Evolutionary conservation across 2,888 invertebrate species (phyloP).

Genomic region (Brenthis daphne): DNA sequence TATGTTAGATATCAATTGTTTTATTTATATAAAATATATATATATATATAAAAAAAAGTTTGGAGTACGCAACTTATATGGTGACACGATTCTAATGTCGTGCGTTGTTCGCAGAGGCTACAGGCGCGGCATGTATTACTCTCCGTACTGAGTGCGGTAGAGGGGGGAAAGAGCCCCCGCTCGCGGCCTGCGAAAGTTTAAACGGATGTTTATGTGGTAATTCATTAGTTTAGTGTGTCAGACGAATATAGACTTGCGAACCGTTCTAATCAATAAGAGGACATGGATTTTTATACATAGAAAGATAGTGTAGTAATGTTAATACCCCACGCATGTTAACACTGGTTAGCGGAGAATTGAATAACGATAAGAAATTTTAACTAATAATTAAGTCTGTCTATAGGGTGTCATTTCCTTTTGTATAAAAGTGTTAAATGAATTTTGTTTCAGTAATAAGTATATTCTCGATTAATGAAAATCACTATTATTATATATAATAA

Average conservation of each 20-base stretch:
- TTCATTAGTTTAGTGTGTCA: conserved; percentile 41
- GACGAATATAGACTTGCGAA: conserved; percentile 24
- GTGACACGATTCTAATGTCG: conserved; percentile 49
- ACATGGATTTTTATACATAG: neutral
- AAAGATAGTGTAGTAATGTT: neutral
- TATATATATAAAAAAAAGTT: too few species aligned
- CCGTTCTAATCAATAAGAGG: conserved; percentile 9
- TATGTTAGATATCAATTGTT: neutral
- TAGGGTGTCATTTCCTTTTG: conserved; percentile 5
- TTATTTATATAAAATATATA: neutral
- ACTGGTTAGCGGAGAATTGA: neutral
- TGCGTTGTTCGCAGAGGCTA: conserved; percentile 84
- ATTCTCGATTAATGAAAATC: conserved; percentile 7
- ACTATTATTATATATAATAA: conserved; percentile 7
- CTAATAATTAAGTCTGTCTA: neutral
- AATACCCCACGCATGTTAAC: neutral
- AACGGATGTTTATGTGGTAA: conserved; percentile 44
- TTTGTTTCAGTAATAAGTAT: conserved; percentile 10
- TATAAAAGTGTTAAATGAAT: conserved; percentile 15
- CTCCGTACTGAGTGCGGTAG: conserved; percentile 85
- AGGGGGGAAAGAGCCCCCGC: conserved; percentile 49
- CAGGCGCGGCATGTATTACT: conserved; percentile 86
- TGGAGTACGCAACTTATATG: conserved; percentile 4
- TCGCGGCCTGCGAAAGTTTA: conserved; percentile 45
- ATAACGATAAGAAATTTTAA: neutral